These are phyloP conservation scores for Chunga burmeisteri DNA, from an alignment of 2,113 vertebrate genomes.

Conservation along the genomic window DNA sequence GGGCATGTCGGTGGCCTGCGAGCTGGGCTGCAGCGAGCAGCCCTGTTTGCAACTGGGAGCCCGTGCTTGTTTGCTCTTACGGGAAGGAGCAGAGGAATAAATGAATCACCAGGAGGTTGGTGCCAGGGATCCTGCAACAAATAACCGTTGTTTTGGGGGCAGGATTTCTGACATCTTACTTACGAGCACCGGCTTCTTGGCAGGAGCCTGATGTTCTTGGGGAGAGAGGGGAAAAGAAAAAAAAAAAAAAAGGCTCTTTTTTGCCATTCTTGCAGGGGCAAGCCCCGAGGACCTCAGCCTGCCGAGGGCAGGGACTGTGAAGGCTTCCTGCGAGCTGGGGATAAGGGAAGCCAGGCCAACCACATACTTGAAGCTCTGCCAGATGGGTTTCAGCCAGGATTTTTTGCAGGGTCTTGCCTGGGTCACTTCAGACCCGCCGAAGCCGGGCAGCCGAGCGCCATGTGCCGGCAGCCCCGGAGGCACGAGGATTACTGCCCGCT, in stretches of 20 bases:
- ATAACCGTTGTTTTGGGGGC: background rate
- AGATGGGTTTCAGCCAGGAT: background rate
- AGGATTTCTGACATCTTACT: background rate
- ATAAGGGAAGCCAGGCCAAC: background rate
- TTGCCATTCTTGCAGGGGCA: background rate
- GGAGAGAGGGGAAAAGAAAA: background rate
- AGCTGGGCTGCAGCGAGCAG: fast-evolving
- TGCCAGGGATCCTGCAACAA: constrained; percentile 14
- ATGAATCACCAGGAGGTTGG: background rate
- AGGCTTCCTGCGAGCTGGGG: background rate
- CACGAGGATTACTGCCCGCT: fast-evolving
- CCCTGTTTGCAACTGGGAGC: fast-evolving
- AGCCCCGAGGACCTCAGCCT: background rate
- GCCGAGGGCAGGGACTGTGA: fast-evolving
- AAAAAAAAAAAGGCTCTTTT: background rate
- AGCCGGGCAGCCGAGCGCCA: background rate
- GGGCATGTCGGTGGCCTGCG: fast-evolving
- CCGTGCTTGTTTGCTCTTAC: background rate
- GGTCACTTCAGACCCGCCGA: fast-evolving
- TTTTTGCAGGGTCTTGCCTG: fast-evolving
- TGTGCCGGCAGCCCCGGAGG: fast-evolving
- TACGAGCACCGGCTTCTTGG: background rate
- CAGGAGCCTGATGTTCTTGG: background rate
- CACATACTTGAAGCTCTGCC: background rate
- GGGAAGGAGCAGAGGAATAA: background rate